phyloP scores from a whole-genome alignment of 2,113 vertebrate species.

The Genyomyrus donnyi region DNA sequence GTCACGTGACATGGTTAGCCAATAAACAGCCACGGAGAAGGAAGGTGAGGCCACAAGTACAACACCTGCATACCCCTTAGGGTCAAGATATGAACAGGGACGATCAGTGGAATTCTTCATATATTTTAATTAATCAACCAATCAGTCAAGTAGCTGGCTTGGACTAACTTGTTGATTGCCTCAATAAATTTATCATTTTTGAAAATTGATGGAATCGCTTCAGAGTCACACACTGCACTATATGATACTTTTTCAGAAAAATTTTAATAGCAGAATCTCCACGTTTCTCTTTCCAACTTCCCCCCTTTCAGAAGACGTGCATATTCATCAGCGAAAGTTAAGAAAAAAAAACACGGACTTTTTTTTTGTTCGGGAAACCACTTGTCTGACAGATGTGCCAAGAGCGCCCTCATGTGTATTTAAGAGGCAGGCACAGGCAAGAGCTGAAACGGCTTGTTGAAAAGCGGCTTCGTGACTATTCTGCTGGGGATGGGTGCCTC shows the following conservation, averaged over 20 bases:
- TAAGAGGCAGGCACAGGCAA: background rate
- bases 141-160: background rate
- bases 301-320: background rate
- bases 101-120: background rate
- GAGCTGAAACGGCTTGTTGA: background rate
- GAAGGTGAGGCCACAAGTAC: background rate
- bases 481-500: background rate
- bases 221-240: background rate
- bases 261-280: background rate
- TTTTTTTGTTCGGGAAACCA: background rate
- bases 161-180: background rate
- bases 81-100: background rate
- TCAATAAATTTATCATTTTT: background rate
- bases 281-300: background rate
- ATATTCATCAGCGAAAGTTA: background rate
- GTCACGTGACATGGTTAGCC: background rate
- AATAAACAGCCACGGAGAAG: background rate
- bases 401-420: background rate
- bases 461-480: background rate
- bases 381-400: background rate
- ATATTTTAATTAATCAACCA: background rate
- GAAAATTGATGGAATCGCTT: background rate
- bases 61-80: background rate
- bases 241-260: background rate
- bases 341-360: background rate